These are phyloP conservation scores for Glossophaga mutica DNA, from an alignment of 2,797 vertebrate species.

Conservation along the genomic window DNA sequence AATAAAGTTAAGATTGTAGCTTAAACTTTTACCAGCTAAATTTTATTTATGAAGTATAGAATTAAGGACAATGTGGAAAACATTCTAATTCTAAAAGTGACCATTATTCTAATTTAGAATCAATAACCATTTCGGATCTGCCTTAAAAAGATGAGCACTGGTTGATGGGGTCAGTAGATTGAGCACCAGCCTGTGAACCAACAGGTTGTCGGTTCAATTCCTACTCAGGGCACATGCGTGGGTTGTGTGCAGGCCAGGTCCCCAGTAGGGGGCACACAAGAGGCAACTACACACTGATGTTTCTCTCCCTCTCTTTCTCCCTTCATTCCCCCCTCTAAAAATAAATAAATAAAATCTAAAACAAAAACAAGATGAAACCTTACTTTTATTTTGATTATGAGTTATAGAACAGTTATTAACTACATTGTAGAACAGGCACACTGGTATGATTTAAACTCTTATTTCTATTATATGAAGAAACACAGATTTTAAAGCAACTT, in stretches of 20 bases:
- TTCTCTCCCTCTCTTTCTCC: too few relatives aligned
- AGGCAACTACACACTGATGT: too few relatives aligned
- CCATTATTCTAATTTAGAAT: neutral
- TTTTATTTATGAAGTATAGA: neutral
- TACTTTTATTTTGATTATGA: conserved; percentile 10
- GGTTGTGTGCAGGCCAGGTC: too few relatives aligned
- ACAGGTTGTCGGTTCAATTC: too few relatives aligned
- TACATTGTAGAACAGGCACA: conserved; percentile 60
- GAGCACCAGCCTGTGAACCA: too few relatives aligned
- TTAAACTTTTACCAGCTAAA: neutral
- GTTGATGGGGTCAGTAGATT: too few relatives aligned
- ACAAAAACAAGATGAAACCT: neutral
- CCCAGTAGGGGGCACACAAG: too few relatives aligned
- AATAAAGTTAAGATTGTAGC: neutral
- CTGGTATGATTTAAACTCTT: conserved; percentile 60
- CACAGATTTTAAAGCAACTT: conserved; percentile 23
- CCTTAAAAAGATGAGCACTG: neutral
- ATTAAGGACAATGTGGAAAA: conserved; percentile 34
- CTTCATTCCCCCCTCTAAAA: too few relatives aligned
- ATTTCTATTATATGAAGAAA: conserved; percentile 40
- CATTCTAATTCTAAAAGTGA: conserved; percentile 34
- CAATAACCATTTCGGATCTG: too few relatives aligned
- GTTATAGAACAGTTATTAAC: conserved; percentile 60
- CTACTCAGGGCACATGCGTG: too few relatives aligned
- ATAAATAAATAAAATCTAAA: too few relatives aligned